Percentiles rank a stretch among this genome's conserved stretches.
phyloP scores from a whole-genome alignment of 2,888 invertebrate species.

The Pristionchus arcanus region DNA sequence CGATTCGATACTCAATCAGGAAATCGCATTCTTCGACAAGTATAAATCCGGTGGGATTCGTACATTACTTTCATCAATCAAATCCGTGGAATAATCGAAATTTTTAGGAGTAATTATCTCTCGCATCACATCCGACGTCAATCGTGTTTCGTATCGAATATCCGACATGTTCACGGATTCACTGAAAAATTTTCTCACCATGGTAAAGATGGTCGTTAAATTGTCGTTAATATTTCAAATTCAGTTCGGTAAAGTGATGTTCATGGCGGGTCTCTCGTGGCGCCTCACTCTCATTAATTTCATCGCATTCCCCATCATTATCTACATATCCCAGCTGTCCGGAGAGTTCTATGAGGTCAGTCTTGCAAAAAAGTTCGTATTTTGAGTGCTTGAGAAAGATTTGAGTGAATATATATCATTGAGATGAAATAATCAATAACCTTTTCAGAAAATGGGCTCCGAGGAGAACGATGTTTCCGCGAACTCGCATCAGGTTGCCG shows the following conservation, averaged over 20 bases:
- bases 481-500: conserved; percentile 79
- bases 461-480: conserved; percentile 79
- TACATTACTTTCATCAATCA: neutral
- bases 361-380: neutral
- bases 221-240: too few relatives aligned
- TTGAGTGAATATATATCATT: neutral
- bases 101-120: conserved; percentile 79
- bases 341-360: conserved; percentile 79
- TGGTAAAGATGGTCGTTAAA: neutral
- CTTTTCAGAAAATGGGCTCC: conserved; percentile 74
- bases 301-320: conserved; percentile 79
- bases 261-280: conserved; percentile 80
- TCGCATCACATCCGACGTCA: conserved; percentile 80
- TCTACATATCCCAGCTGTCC: conserved; percentile 78
- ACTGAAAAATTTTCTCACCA: conserved; percentile 69
- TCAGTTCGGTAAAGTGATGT: conserved; percentile 66
- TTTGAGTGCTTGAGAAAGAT: neutral
- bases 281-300: conserved; percentile 78
- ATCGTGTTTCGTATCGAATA: conserved; percentile 79
- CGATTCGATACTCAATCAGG: conserved; percentile 78
- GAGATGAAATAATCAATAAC: neutral
- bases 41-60: conserved; percentile 80
- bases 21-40: conserved; percentile 80
- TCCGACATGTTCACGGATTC: conserved; percentile 79
- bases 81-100: too few relatives aligned